These are phyloP conservation scores for Pimpla rufipes DNA, from an alignment of 2,888 invertebrate species.

Conservation along the genomic window DNA sequence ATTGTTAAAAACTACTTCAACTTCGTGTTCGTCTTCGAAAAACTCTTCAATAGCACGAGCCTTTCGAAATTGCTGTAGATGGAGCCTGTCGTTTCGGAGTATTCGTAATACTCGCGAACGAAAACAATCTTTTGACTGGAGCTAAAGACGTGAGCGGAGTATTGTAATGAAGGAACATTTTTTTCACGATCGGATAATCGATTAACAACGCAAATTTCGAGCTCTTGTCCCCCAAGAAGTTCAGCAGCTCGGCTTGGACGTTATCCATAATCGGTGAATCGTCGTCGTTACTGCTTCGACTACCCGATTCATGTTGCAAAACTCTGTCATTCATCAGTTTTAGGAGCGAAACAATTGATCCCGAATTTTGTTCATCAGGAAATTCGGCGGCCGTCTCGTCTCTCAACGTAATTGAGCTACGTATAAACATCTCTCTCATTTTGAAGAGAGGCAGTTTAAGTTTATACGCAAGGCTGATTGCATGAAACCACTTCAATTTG, in stretches of 20 bases:
- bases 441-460: not conserved
- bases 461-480: not conserved
- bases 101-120: not conserved
- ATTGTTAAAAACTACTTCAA: too few species aligned
- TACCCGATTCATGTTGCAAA: constrained; percentile 30
- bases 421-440: constrained; percentile 17
- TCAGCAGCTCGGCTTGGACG: constrained; percentile 14
- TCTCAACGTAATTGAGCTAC: not conserved
- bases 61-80: not conserved
- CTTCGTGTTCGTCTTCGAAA: too few species aligned
- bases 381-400: constrained; percentile 11
- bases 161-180: constrained; percentile 7
- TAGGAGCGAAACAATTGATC: constrained; percentile 16
- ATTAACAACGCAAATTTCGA: constrained; percentile 18
- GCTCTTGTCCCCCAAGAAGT: constrained; percentile 5
- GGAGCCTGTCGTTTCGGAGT: not conserved
- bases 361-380: constrained; percentile 15
- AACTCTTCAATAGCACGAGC: too few species aligned
- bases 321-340: constrained; percentile 31
- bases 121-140: constrained; percentile 12
- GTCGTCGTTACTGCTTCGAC: constrained; percentile 20
- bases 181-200: not conserved
- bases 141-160: constrained; percentile 6
- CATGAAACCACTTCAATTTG: constrained; percentile 24
- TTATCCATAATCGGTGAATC: not conserved